These are phyloP conservation scores for Lagothrix lagotricha DNA, from an alignment of 2,797 vertebrate species.

Conservation along the genomic window DNA sequence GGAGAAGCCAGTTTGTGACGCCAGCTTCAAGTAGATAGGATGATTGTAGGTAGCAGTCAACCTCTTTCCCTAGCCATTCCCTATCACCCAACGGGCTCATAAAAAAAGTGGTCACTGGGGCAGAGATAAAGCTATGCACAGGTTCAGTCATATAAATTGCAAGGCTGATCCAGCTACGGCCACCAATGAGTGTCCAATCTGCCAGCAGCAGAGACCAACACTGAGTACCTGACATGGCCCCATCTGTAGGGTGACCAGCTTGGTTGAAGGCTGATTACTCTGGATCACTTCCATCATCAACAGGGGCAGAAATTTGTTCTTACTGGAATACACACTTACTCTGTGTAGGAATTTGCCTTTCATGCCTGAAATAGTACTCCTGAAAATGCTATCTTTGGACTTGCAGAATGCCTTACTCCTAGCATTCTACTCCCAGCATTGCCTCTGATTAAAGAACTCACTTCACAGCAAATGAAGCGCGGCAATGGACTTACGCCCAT, in stretches of 20 bases:
- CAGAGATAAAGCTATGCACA: background rate
- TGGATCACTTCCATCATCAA: background rate
- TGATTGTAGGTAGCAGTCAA: background rate
- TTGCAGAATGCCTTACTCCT: background rate
- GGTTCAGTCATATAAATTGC: background rate
- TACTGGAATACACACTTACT: background rate
- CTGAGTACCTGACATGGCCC: background rate
- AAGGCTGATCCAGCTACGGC: background rate
- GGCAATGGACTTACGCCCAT: background rate
- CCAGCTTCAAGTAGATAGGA: background rate
- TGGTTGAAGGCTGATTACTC: background rate
- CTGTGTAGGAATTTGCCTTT: background rate
- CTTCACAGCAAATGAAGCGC: background rate
- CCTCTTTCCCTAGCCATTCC: background rate
- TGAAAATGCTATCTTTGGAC: background rate
- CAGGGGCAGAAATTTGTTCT: background rate
- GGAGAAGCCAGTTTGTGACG: background rate
- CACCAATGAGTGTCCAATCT: background rate
- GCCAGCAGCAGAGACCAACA: background rate
- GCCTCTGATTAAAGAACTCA: background rate
- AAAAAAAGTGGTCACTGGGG: background rate
- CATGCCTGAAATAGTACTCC: background rate
- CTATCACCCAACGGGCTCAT: background rate
- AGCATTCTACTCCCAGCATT: background rate
- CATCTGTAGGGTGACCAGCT: background rate